Evolutionary conservation across 1,140 invertebrate genomes (phyloP).

Genomic region (Agrypnia vestita): DNA sequence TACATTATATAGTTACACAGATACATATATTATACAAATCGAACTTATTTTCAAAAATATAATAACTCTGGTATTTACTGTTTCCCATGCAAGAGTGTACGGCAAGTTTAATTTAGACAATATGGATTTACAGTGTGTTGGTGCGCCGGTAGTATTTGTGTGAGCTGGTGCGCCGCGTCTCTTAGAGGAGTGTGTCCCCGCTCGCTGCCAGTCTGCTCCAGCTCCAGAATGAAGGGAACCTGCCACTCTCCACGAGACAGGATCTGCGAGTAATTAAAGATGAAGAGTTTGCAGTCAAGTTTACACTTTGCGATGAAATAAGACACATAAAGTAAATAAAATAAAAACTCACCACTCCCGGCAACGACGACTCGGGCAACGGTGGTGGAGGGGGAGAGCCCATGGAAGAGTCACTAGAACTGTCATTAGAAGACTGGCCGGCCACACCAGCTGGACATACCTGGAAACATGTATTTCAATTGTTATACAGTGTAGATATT

Average conservation of each 20-base stretch:
- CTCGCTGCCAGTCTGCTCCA: conserved; percentile 90
- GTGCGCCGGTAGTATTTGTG: conserved; percentile 94
- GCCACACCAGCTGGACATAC: conserved; percentile 51
- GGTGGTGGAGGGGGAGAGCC: conserved; percentile 89
- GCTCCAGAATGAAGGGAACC: conserved; percentile 91
- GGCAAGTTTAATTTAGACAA: no score
- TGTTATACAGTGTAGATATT: no score
- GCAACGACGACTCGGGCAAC: conserved; percentile 90
- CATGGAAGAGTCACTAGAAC: conserved; percentile 90
- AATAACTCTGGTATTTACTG: no score
- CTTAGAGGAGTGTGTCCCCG: conserved; percentile 85
- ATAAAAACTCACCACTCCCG: conserved; percentile 86
- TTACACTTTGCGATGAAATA: not conserved
- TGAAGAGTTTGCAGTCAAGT: no score
- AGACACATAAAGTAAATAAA: not conserved
- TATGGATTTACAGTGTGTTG: conserved; percentile 68
- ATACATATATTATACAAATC: no score
- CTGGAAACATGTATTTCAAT: conserved; percentile 29
- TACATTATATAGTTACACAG: no score
- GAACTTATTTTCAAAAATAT: no score
- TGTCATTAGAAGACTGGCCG: conserved; percentile 76
- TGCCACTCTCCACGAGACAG: conserved; percentile 86
- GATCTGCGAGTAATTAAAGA: conserved; percentile 64
- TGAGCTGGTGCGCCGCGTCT: conserved; percentile 88
- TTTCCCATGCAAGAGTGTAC: no score